phyloP scores from a whole-genome alignment of 2,888 invertebrate genomes.

The Trachelus iudaicus region DNA sequence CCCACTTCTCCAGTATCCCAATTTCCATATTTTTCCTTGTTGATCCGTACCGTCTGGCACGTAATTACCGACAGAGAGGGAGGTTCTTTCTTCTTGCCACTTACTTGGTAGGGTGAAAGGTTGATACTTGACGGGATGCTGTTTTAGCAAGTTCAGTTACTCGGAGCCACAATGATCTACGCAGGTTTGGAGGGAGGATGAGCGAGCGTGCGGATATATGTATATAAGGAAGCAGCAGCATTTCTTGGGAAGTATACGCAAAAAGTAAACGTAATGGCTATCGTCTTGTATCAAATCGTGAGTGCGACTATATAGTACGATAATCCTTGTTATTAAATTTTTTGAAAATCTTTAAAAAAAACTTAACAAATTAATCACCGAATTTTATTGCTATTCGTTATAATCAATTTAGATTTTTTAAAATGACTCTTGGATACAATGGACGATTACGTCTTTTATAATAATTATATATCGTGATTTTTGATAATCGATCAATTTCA shows the following conservation, averaged over 20 bases:
- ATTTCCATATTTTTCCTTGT: background rate
- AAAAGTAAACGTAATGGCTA: background rate
- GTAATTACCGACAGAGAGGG: background rate
- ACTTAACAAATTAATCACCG: background rate
- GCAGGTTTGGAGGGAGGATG: background rate
- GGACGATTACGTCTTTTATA: too few relatives aligned
- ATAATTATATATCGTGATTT: too few relatives aligned
- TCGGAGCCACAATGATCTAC: background rate
- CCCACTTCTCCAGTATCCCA: background rate
- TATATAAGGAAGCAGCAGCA: background rate
- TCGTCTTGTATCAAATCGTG: background rate
- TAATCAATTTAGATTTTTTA: too few relatives aligned
- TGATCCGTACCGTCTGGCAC: too few relatives aligned
- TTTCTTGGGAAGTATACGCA: background rate
- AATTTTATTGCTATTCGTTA: too few relatives aligned
- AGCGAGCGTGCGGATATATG: background rate
- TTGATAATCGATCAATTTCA: too few relatives aligned
- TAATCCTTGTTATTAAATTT: background rate
- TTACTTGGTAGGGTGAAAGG: background rate
- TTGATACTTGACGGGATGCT: background rate
- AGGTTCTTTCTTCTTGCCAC: background rate
- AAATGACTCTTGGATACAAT: too few relatives aligned
- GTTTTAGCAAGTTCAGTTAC: background rate
- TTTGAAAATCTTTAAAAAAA: background rate
- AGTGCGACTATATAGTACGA: background rate